phyloP scores from a whole-genome alignment of 2,797 vertebrate genomes.

The Fratercula arctica region DNA sequence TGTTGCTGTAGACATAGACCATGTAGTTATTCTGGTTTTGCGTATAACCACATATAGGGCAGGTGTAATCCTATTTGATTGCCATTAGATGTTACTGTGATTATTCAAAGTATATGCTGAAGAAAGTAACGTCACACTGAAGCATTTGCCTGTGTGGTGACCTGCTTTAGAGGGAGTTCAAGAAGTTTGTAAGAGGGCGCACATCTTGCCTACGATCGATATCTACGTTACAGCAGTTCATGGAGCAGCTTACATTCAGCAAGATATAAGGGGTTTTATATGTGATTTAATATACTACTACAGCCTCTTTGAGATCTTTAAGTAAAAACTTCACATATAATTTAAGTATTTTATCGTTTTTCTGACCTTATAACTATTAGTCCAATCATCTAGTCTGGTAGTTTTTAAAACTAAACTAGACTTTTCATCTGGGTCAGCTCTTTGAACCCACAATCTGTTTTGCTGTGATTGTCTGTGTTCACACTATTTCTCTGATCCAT shows the following conservation, averaged over 20 bases:
- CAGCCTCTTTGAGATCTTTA: not conserved
- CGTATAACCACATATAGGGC: not conserved
- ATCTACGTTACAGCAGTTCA: not conserved
- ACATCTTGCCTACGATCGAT: not conserved
- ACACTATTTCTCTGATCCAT: constrained; percentile 1
- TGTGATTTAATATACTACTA: not conserved
- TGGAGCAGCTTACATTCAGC: not conserved
- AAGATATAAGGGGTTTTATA: not conserved
- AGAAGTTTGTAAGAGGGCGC: not conserved
- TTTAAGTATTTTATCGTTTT: not conserved
- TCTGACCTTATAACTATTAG: not conserved
- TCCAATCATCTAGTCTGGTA: not conserved
- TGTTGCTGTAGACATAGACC: not conserved
- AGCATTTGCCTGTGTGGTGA: not conserved
- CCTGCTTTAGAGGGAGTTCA: not conserved
- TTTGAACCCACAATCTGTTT: not conserved
- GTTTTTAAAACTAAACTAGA: not conserved
- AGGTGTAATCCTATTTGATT: not conserved
- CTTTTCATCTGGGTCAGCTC: constrained; percentile 13
- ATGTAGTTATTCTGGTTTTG: not conserved
- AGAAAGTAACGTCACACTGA: not conserved
- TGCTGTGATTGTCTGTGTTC: not conserved
- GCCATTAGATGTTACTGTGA: not conserved
- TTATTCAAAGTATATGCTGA: not conserved
- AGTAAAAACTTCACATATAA: not conserved